Evolutionary conservation across 2,797 vertebrate species (phyloP).

Genomic region (Gastrophryne carolinensis): DNA sequence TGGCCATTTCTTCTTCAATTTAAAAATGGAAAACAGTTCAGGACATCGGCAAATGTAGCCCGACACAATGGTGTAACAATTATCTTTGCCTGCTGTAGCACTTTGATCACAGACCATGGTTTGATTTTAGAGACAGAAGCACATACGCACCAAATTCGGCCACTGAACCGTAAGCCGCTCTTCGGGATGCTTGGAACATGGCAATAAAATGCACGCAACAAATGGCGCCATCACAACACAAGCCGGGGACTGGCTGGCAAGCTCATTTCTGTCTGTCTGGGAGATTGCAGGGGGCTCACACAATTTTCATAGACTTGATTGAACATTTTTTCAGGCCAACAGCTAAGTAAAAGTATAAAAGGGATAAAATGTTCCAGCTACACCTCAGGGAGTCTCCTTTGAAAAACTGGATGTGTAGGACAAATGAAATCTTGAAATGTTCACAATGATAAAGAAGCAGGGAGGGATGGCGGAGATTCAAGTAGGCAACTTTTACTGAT

Average conservation of each 20-base stretch:
- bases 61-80: too few relatives aligned
- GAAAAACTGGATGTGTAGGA: slow-evolving; percentile 9
- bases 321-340: slow-evolving; percentile 11
- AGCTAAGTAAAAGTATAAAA: neutral
- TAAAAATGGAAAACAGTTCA: too few relatives aligned
- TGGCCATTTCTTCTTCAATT: too few relatives aligned
- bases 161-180: too few relatives aligned
- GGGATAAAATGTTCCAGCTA: slow-evolving; percentile 1
- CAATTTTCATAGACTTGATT: neutral
- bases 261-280: neutral
- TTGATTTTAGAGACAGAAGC: neutral
- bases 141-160: too few relatives aligned
- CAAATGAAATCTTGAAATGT: neutral
- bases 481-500: neutral
- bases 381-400: slow-evolving; percentile 3
- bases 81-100: too few relatives aligned
- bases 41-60: too few relatives aligned
- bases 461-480: neutral
- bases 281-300: slow-evolving; percentile 8
- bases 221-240: too few relatives aligned
- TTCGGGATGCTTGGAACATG: too few relatives aligned
- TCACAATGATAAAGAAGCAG: neutral
- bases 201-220: too few relatives aligned
- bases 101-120: neutral
- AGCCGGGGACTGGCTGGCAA: neutral